A percentile compares a stretch with the other conserved stretches of the same genome.
These are phyloP conservation scores for Bradypodion pumilum DNA, from an alignment of 2,797 vertebrate species.

Conservation along the genomic window DNA sequence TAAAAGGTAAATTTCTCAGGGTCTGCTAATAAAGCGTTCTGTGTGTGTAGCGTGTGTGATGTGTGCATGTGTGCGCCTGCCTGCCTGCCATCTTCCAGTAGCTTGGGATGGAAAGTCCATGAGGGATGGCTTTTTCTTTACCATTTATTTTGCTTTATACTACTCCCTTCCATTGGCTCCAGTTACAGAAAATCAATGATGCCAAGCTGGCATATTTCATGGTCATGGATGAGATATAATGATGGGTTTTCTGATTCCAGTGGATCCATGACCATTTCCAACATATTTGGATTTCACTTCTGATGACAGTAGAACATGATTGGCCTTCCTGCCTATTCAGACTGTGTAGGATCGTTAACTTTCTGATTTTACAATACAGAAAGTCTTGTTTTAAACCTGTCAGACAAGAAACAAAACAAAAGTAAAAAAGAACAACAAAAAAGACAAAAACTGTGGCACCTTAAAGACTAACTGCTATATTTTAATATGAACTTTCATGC, in stretches of 20 bases:
- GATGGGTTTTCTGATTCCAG: too few species aligned
- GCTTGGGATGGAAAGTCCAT: neutral
- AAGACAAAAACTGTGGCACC: too few species aligned
- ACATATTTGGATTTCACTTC: neutral
- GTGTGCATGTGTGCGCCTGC: too few species aligned
- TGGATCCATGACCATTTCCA: neutral
- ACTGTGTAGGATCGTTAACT: neutral
- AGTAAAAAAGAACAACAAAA: too few species aligned
- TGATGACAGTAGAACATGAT: too few species aligned
- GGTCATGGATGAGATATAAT: neutral
- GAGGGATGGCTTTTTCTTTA: neutral
- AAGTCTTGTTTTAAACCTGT: neutral
- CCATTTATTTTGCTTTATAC: neutral
- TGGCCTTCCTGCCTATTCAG: too few species aligned
- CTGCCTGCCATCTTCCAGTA: neutral
- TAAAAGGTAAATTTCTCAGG: too few species aligned
- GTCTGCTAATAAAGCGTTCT: too few species aligned
- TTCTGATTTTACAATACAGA: too few species aligned
- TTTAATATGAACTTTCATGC: too few species aligned
- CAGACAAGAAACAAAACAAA: neutral
- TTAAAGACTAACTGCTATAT: too few species aligned
- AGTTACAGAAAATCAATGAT: neutral
- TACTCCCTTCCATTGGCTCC: neutral
- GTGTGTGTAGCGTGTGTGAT: too few species aligned
- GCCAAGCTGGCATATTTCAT: neutral